Evolutionary conservation across 2,113 vertebrate genomes (phyloP).

Genomic region (Diadophis punctatus): DNA sequence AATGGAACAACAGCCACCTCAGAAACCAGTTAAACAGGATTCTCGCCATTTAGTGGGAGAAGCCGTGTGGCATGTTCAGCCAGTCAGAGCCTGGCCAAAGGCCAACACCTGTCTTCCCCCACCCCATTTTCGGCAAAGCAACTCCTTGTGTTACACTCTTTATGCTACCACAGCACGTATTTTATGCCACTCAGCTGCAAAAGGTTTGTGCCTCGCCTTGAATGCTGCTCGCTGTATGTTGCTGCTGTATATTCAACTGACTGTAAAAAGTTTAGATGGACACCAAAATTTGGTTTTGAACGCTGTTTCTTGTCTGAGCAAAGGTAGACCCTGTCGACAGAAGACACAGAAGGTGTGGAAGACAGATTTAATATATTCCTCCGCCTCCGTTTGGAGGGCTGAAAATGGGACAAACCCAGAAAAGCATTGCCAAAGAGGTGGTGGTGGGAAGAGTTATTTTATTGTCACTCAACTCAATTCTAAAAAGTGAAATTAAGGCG

Average conservation of each 20-base stretch:
- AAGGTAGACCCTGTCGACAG: no score
- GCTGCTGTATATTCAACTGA: neutral
- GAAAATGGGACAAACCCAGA: neutral
- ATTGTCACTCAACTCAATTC: neutral
- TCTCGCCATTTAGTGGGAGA: constrained; percentile 39
- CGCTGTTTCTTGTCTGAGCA: neutral
- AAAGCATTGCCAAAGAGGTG: neutral
- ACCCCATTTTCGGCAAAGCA: constrained; percentile 24
- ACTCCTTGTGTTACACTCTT: constrained; percentile 39
- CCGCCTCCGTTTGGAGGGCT: neutral
- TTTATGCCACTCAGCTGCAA: neutral
- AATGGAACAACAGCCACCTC: constrained; percentile 34
- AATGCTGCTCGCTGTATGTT: no score
- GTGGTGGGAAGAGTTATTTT: neutral
- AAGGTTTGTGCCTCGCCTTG: no score
- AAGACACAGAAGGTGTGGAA: no score
- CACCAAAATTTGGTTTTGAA: neutral
- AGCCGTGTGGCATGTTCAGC: constrained; percentile 27
- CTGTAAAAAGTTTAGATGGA: neutral
- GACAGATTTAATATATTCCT: neutral
- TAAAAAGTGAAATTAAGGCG: neutral
- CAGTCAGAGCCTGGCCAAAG: constrained; percentile 49
- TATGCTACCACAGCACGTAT: neutral
- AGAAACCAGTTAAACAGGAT: constrained; percentile 62
- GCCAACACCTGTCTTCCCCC: constrained; percentile 35